These are phyloP conservation scores for Drosophila pallidifrons DNA, from an alignment of 1,140 invertebrate species.

Conservation along the genomic window DNA sequence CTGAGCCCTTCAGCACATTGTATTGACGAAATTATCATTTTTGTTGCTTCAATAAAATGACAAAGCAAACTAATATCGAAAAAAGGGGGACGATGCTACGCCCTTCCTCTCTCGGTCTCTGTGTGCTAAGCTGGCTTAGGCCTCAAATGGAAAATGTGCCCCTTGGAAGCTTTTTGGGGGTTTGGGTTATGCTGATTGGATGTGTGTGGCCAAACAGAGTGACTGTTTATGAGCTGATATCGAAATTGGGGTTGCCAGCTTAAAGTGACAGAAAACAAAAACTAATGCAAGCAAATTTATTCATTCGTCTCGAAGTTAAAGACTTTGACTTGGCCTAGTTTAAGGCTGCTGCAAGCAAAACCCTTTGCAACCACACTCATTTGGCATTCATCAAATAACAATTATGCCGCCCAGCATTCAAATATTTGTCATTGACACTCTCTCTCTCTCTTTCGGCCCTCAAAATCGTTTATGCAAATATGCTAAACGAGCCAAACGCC, in stretches of 20 bases:
- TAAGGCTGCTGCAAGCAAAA: not conserved
- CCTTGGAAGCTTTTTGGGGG: slow-evolving; percentile 4
- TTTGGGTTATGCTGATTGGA: slow-evolving; percentile 56
- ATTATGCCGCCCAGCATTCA: slow-evolving; percentile 59
- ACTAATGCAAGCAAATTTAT: slow-evolving; percentile 2
- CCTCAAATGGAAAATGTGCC: slow-evolving; percentile 63
- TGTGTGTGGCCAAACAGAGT: slow-evolving; percentile 3
- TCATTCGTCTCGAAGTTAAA: not conserved
- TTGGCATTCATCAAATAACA: slow-evolving; percentile 58
- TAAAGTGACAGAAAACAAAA: not conserved
- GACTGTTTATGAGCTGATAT: slow-evolving; percentile 48
- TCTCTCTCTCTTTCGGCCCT: not conserved
- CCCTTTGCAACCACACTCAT: slow-evolving; percentile 24
- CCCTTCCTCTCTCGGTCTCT: slow-evolving; percentile 14
- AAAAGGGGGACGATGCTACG: not conserved
- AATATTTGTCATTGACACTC: slow-evolving; percentile 66
- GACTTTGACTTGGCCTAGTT: slow-evolving; percentile 1
- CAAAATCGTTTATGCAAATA: slow-evolving; percentile 73
- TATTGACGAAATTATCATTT: slow-evolving; percentile 81
- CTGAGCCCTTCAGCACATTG: slow-evolving; percentile 39
- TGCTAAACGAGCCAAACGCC: slow-evolving; percentile 21
- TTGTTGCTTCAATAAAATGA: slow-evolving; percentile 81
- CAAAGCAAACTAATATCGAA: slow-evolving; percentile 73
- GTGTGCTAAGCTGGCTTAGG: slow-evolving; percentile 64
- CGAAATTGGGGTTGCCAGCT: slow-evolving; percentile 8